Conservation (phyloP, 2,797 vertebrate genomes). For the Dipus sagitta region DNA sequence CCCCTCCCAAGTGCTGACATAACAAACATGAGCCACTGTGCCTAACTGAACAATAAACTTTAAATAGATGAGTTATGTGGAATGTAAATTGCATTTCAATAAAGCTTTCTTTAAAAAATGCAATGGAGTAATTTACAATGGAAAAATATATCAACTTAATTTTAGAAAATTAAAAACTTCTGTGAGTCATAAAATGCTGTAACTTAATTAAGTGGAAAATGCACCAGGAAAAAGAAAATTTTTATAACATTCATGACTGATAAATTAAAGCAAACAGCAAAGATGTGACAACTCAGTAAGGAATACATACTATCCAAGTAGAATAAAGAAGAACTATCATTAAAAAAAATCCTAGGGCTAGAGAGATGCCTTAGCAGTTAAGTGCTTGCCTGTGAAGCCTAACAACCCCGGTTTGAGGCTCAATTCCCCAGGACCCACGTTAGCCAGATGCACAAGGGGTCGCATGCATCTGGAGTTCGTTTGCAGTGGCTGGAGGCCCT, state of each 20-base stretch:
- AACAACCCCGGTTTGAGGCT: too few relatives aligned
- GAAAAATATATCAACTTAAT: slow-evolving; percentile 65
- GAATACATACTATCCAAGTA: neutral
- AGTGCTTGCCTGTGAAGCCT: too few relatives aligned
- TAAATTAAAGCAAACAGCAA: slow-evolving; percentile 53
- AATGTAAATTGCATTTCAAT: slow-evolving; percentile 57
- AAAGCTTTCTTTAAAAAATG: slow-evolving; percentile 55
- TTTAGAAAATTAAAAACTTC: slow-evolving; percentile 65
- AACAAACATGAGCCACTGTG: too few relatives aligned
- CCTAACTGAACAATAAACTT: slow-evolving; percentile 19
- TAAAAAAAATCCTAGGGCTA: slow-evolving; percentile 26
- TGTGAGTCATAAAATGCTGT: slow-evolving; percentile 49
- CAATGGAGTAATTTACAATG: slow-evolving; percentile 56
- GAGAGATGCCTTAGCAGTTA: too few relatives aligned
- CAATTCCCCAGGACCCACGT: too few relatives aligned
- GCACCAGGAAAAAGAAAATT: neutral
- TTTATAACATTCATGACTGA: slow-evolving; percentile 27
- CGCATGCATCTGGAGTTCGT: too few relatives aligned
- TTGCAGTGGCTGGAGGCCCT: too few relatives aligned
- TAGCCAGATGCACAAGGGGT: too few relatives aligned
- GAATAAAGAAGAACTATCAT: neutral
- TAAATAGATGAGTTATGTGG: slow-evolving; percentile 59
- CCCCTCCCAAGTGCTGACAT: too few relatives aligned
- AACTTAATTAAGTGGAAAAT: slow-evolving; percentile 75
- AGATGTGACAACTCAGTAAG: slow-evolving; percentile 38